Evolutionary conservation across 2,888 invertebrate genomes (phyloP).

Genomic region (Pharmacophagus antenor): DNA sequence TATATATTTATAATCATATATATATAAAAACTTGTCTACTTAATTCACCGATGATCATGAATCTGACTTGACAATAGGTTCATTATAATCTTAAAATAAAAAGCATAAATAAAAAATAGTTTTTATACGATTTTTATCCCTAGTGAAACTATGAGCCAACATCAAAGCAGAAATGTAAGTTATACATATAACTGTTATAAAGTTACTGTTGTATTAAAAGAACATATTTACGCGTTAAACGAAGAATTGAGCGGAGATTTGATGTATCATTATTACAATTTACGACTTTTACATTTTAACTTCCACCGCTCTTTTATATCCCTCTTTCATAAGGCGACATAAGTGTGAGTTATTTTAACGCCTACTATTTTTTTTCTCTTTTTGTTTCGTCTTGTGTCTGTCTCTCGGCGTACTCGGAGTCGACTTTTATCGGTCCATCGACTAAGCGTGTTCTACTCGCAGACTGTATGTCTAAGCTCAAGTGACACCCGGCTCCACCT

Average conservation of each 20-base stretch:
- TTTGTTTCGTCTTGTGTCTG: slow-evolving; percentile 8
- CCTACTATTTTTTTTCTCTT: slow-evolving; percentile 21
- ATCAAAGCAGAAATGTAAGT: neutral
- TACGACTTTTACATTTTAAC: slow-evolving; percentile 31
- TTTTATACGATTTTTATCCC: neutral
- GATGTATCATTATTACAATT: slow-evolving; percentile 30
- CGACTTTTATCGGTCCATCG: slow-evolving; percentile 10
- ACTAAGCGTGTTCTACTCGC: slow-evolving; percentile 17
- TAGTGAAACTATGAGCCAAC: neutral
- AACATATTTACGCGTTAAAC: slow-evolving; percentile 27
- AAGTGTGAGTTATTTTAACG: slow-evolving; percentile 28
- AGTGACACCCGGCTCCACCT: slow-evolving; percentile 33
- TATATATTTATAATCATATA: too few relatives aligned
- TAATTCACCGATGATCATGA: too few relatives aligned
- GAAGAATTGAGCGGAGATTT: slow-evolving; percentile 28
- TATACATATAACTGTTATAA: neutral
- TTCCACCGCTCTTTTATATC: slow-evolving; percentile 24
- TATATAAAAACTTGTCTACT: too few relatives aligned
- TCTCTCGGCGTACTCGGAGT: neutral
- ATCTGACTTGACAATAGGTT: too few relatives aligned
- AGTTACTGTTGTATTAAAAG: slow-evolving; percentile 21
- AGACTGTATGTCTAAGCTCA: slow-evolving; percentile 11
- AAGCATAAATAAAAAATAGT: too few relatives aligned
- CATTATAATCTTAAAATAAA: too few relatives aligned
- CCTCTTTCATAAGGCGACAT: slow-evolving; percentile 25